phyloP scores from a whole-genome alignment of 2,113 vertebrate species.

The crab-eating macaque (Macaca fascicularis) region DNA sequence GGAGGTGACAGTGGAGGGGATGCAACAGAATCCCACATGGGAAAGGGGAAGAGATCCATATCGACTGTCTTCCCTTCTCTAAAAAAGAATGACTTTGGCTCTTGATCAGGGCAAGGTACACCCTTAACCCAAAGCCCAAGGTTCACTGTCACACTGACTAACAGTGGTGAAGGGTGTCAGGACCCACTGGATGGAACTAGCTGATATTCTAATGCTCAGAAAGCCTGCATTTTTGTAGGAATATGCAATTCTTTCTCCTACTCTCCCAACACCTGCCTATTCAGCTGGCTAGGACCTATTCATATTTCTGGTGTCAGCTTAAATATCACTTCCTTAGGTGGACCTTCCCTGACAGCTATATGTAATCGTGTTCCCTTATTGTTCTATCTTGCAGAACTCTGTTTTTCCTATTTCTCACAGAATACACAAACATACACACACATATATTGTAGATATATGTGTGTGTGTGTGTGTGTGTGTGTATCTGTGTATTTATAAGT shows the following conservation, averaged over 20 bases:
- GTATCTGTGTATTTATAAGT: not conserved
- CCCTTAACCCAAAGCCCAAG: not conserved
- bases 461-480: not conserved
- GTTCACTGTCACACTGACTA: not conserved
- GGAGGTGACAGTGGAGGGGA: not conserved
- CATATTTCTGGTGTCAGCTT: not conserved
- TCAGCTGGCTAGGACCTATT: not conserved
- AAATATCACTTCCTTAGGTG: not conserved
- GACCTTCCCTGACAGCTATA: not conserved
- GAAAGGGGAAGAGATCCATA: not conserved
- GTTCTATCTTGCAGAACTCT: not conserved
- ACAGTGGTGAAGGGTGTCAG: not conserved
- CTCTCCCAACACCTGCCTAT: not conserved
- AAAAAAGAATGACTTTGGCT: not conserved
- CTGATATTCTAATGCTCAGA: not conserved
- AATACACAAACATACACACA: not conserved
- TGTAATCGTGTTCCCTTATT: not conserved
- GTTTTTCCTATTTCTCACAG: not conserved
- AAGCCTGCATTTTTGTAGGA: not conserved
- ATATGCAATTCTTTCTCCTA: not conserved
- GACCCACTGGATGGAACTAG: accelerated
- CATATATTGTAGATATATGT: not conserved
- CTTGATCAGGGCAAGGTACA: not conserved
- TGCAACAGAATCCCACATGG: not conserved
- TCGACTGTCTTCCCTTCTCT: too few relatives aligned